phyloP scores from a whole-genome alignment of 2,113 vertebrate species.

The Corythornis madagascariensis region DNA sequence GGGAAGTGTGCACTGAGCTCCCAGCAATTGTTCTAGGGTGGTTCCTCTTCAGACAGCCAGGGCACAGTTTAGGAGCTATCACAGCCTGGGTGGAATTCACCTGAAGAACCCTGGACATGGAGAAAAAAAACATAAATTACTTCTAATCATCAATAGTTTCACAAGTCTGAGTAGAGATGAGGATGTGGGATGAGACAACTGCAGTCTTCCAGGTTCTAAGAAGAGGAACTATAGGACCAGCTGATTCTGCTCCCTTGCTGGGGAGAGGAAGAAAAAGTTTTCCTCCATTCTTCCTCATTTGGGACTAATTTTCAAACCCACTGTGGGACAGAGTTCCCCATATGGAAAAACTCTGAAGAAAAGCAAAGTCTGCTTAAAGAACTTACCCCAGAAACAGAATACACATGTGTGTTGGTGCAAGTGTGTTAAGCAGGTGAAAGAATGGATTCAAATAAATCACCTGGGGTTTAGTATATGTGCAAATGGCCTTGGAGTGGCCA shows the following conservation, averaged over 20 bases:
- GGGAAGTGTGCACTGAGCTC: slow-evolving; percentile 45
- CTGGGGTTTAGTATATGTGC: background rate
- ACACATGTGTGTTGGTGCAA: fast-evolving
- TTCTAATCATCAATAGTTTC: slow-evolving; percentile 31
- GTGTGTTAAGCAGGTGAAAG: background rate
- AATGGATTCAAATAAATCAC: background rate
- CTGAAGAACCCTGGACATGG: slow-evolving; percentile 33
- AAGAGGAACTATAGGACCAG: slow-evolving; percentile 5
- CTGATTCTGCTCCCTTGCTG: slow-evolving; percentile 4
- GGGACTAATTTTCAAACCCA: background rate
- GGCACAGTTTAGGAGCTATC: background rate
- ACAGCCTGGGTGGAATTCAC: slow-evolving; percentile 58
- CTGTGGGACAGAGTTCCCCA: background rate
- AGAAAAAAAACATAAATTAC: background rate
- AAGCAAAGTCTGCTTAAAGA: background rate
- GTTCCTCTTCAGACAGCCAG: slow-evolving; percentile 31
- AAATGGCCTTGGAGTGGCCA: background rate
- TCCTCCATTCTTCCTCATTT: background rate
- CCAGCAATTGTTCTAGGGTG: slow-evolving; percentile 1
- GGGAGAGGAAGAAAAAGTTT: slow-evolving; percentile 1
- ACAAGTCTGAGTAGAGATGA: slow-evolving; percentile 2
- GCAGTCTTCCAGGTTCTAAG: slow-evolving; percentile 45
- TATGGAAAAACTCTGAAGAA: background rate
- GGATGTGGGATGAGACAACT: slow-evolving; percentile 45
- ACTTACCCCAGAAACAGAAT: background rate